These are phyloP conservation scores for Sepiola atlantica DNA, from an alignment of 2,888 invertebrate species.

Conservation along the genomic window DNA sequence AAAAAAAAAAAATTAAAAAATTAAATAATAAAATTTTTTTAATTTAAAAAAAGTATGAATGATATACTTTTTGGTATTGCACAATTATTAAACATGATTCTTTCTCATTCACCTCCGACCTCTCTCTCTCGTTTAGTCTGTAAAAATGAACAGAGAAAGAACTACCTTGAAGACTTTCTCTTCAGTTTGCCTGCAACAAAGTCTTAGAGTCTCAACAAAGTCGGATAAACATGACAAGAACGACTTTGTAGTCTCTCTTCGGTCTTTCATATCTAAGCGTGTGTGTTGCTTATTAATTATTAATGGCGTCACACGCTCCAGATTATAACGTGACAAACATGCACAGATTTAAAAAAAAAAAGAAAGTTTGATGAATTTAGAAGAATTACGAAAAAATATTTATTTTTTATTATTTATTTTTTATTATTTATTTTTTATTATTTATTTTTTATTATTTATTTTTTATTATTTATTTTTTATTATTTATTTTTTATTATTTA, in stretches of 20 bases:
- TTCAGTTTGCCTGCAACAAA: not conserved
- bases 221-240: not conserved
- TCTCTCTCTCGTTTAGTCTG: not conserved
- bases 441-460: no score
- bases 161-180: not conserved
- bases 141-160: not conserved
- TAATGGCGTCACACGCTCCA: no score
- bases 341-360: not conserved
- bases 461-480: no score
- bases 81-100: not conserved
- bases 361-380: not conserved
- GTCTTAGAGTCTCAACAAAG: not conserved
- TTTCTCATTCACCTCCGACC: not conserved
- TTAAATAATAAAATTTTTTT: no score
- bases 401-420: no score
- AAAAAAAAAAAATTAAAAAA: no score
- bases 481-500: no score
- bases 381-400: not conserved
- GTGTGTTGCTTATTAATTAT: not conserved
- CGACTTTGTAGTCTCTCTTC: not conserved
- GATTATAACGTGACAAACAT: no score
- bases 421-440: no score
- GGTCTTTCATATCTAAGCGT: not conserved
- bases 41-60: not conserved
- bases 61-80: not conserved